Conservation (phyloP, 2,888 invertebrate species). For the Sphecodes monilicornis region DNA sequence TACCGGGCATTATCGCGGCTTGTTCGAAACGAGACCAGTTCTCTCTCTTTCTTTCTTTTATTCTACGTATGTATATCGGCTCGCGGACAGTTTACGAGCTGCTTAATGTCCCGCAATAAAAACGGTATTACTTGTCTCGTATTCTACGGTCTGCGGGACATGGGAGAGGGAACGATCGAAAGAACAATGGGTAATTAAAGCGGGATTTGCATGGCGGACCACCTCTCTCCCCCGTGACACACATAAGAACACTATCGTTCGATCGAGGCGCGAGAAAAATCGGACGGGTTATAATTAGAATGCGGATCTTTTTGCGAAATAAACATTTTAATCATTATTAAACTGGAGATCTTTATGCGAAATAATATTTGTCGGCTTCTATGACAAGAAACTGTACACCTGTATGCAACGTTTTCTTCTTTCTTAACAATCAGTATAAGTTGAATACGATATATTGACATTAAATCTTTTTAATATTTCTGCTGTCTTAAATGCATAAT, state of each 20-base stretch:
- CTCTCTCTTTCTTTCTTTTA: not conserved
- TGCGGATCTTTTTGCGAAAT: not conserved
- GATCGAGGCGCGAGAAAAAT: conserved; percentile 2
- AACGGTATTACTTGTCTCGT: conserved; percentile 60
- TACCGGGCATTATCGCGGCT: conserved; percentile 44
- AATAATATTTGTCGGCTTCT: not conserved
- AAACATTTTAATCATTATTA: not conserved
- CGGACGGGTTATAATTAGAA: not conserved
- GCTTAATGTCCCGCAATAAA: conserved; percentile 52
- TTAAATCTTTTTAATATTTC: too few relatives aligned
- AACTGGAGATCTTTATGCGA: not conserved
- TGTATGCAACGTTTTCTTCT: too few relatives aligned
- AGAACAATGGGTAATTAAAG: conserved; percentile 69
- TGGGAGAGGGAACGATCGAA: not conserved
- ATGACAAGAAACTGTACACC: not conserved
- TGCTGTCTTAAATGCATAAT: too few relatives aligned
- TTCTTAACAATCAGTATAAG: too few relatives aligned
- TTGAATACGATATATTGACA: too few relatives aligned
- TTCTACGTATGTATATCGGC: not conserved
- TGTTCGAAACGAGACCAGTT: conserved; percentile 33
- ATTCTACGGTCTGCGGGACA: conserved; percentile 41
- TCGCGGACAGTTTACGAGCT: conserved; percentile 40
- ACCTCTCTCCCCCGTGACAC: conserved; percentile 1
- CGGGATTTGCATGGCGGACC: conserved; percentile 40
- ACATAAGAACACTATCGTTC: conserved; percentile 9